Conservation (phyloP, 2,888 invertebrate species). For the Pseudolycoriella hygida region DNA sequence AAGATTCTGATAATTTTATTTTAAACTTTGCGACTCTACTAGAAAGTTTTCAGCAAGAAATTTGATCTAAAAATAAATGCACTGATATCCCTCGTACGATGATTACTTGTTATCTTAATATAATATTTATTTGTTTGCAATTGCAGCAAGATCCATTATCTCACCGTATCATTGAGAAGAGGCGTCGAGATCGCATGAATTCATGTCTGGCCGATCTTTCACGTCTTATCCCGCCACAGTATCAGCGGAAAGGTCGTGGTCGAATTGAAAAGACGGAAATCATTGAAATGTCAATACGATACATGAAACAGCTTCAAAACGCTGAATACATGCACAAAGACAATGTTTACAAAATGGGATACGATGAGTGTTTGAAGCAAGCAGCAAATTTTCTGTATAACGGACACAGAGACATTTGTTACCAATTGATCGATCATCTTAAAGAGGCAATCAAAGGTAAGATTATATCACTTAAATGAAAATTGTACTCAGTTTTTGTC, state of each 20-base stretch:
- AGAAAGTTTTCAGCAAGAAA: too few relatives aligned
- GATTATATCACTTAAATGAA: conserved; percentile 7
- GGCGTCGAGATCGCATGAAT: conserved; percentile 91
- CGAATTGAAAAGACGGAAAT: conserved; percentile 96
- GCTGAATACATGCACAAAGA: conserved; percentile 31
- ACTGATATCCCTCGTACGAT: background rate
- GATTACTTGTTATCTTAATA: background rate
- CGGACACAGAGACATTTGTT: conserved; percentile 66
- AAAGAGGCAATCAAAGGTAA: conserved; percentile 44
- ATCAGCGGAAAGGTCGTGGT: conserved; percentile 86
- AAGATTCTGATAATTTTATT: too few relatives aligned
- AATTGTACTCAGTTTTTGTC: background rate
- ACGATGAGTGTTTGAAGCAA: conserved; percentile 81
- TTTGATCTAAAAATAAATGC: too few relatives aligned
- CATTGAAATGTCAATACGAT: conserved; percentile 93
- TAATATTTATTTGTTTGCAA: background rate
- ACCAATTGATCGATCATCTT: conserved; percentile 62
- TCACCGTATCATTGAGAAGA: conserved; percentile 93
- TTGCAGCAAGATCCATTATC: conserved; percentile 85
- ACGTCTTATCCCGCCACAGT: conserved; percentile 80
- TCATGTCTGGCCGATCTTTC: conserved; percentile 89
- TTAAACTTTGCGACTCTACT: too few relatives aligned
- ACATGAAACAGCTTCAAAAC: conserved; percentile 77
- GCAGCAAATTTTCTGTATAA: conserved; percentile 74
- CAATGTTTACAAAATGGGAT: conserved; percentile 56